Evolutionary conservation across 2,797 vertebrate genomes (phyloP).

Genomic region (Lycodopsis pacificus): DNA sequence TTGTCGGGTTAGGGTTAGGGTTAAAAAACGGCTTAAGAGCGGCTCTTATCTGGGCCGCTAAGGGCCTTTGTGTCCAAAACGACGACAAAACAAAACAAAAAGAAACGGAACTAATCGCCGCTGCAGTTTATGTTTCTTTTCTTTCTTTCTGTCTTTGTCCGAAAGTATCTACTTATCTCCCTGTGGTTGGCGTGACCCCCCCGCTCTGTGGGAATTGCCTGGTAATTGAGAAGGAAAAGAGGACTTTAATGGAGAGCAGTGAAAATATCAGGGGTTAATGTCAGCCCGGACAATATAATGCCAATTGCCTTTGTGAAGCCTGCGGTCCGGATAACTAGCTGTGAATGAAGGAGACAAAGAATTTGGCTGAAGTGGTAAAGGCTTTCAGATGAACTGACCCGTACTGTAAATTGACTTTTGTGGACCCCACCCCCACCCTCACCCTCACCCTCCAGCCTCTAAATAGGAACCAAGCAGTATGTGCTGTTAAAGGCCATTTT

Average conservation of each 20-base stretch:
- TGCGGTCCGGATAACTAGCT: conserved; percentile 74
- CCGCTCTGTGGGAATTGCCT: conserved; percentile 70
- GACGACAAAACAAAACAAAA: conserved; percentile 55
- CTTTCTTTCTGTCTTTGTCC: conserved; percentile 51
- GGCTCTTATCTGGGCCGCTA: conserved; percentile 39
- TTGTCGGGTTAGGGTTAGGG: conserved; percentile 43
- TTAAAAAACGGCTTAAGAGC: conserved; percentile 55
- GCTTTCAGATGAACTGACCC: conserved; percentile 88
- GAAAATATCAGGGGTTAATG: conserved; percentile 83
- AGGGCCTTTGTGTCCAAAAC: conserved; percentile 47
- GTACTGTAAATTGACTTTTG: conserved; percentile 86
- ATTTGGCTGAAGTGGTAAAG: conserved; percentile 84
- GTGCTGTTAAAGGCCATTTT: conserved; percentile 76
- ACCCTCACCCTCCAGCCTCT: conserved; percentile 54
- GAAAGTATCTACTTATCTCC: conserved; percentile 54
- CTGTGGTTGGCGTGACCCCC: conserved; percentile 63
- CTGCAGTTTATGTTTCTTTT: conserved; percentile 63
- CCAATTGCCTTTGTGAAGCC: conserved; percentile 80
- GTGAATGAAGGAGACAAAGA: conserved; percentile 84
- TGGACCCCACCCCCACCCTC: conserved; percentile 45
- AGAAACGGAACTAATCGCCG: conserved; percentile 70
- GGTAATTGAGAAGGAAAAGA: conserved; percentile 76
- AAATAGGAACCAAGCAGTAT: conserved; percentile 72
- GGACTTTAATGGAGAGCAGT: conserved; percentile 80
- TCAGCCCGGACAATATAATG: conserved; percentile 80